Conservation (phyloP, 2,888 invertebrate genomes). For the Acanthosepion lycidas region DNA sequence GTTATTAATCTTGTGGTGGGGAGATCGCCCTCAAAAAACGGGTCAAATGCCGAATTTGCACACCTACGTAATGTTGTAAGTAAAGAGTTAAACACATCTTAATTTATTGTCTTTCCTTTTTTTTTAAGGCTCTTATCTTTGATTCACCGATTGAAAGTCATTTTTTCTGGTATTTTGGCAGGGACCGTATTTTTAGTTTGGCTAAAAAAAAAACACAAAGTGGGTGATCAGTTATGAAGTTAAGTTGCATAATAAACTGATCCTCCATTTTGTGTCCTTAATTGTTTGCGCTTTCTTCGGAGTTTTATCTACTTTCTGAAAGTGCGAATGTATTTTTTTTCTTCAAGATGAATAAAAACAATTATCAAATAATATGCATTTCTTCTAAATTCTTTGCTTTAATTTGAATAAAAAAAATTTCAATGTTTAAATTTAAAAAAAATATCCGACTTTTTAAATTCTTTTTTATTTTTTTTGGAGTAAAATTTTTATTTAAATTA, state of each 20-base stretch:
- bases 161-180: neutral
- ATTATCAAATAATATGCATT: too few relatives aligned
- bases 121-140: neutral
- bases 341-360: too few relatives aligned
- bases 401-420: too few relatives aligned
- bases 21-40: slow-evolving; percentile 60
- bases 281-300: neutral
- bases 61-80: slow-evolving; percentile 67
- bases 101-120: neutral
- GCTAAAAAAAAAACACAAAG: neutral
- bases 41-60: slow-evolving; percentile 63
- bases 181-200: too few relatives aligned
- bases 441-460: neutral
- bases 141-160: neutral
- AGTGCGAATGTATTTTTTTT: neutral
- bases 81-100: neutral
- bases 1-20: slow-evolving; percentile 59
- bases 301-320: neutral
- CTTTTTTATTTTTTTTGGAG: neutral
- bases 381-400: too few relatives aligned
- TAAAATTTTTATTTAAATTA: neutral
- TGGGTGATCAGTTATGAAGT: neutral
- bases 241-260: neutral
- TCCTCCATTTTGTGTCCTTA: slow-evolving; percentile 33
- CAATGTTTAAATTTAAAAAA: neutral